Conservation (phyloP, 2,113 vertebrate genomes). For the Mellivora capensis region DNA sequence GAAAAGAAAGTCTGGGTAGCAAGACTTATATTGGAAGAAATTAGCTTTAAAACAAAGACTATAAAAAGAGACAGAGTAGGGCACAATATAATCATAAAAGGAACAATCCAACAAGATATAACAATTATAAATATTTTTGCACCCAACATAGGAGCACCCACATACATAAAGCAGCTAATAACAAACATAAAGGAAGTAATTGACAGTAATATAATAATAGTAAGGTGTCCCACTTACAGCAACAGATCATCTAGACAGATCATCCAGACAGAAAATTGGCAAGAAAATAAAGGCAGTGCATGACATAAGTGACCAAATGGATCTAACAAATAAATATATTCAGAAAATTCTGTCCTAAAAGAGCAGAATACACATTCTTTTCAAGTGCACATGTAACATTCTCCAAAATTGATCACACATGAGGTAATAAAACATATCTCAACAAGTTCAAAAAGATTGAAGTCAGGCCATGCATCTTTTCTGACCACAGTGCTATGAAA, state of each 20-base stretch:
- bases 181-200: background rate
- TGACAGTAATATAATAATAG: background rate
- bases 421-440: background rate
- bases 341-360: background rate
- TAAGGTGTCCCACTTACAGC: background rate
- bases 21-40: background rate
- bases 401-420: background rate
- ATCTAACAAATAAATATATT: background rate
- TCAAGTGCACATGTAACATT: background rate
- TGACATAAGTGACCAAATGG: background rate
- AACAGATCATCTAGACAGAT: background rate
- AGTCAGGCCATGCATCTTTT: background rate
- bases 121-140: background rate
- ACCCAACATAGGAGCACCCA: background rate
- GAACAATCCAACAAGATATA: background rate
- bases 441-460: background rate
- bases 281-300: background rate
- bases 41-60: background rate
- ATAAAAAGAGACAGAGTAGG: background rate
- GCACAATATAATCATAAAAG: background rate
- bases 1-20: background rate
- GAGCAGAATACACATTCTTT: background rate
- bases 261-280: background rate
- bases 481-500: background rate
- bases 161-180: background rate